phyloP scores from a whole-genome alignment of 2,113 vertebrate species.

The Pteronura brasiliensis region DNA sequence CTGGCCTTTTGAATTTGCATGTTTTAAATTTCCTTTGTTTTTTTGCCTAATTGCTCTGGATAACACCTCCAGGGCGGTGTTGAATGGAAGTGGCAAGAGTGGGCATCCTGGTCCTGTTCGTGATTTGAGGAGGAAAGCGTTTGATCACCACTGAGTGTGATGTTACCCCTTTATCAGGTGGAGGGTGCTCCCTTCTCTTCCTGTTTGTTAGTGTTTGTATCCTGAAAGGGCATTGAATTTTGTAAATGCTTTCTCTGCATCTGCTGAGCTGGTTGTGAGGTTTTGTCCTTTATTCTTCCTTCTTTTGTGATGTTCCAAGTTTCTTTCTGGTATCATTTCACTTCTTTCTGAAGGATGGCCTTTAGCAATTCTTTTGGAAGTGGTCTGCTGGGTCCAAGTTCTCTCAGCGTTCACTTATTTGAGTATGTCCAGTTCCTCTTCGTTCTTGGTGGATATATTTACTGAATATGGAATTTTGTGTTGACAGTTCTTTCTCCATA shows the following conservation, averaged over 20 bases:
- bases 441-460: neutral
- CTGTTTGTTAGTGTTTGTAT: neutral
- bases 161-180: neutral
- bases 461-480: neutral
- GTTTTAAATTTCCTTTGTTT: neutral
- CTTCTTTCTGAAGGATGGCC: neutral
- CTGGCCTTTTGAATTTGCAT: neutral
- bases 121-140: neutral
- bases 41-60: neutral
- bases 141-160: neutral
- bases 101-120: neutral
- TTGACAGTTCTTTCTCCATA: neutral
- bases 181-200: neutral
- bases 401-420: neutral
- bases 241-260: neutral
- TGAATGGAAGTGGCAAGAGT: neutral
- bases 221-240: neutral
- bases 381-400: too few relatives aligned
- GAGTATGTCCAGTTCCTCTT: neutral
- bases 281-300: neutral
- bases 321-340: neutral
- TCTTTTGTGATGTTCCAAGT: neutral
- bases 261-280: neutral
- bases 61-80: neutral
- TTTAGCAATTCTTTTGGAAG: neutral